Percentiles rank a stretch among this genome's conserved stretches.
Evolutionary conservation across 1,140 invertebrate genomes (phyloP).

Genomic region (Drosophila carrolli): DNA sequence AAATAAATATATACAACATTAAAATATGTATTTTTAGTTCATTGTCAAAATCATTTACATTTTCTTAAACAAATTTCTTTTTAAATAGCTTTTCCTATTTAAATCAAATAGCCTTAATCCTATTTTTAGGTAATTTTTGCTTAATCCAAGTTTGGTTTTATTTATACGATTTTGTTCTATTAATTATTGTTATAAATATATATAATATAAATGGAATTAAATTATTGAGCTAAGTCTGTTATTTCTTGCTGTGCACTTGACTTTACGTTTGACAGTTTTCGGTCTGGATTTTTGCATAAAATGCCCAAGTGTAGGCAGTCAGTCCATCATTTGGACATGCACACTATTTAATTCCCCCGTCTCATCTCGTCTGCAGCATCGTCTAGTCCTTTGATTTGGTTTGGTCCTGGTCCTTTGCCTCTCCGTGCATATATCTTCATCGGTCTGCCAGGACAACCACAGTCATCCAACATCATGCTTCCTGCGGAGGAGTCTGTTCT

Average conservation of each 20-base stretch:
- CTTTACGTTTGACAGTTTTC: constrained; percentile 23
- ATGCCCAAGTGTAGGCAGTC: constrained; percentile 23
- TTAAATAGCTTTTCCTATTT: too few species aligned
- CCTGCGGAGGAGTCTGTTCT: constrained; percentile 39
- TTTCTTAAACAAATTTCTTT: too few species aligned
- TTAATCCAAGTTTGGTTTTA: too few species aligned
- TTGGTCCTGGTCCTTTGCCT: constrained; percentile 4
- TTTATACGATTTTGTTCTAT: too few species aligned
- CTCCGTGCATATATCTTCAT: not conserved
- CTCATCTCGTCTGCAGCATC: constrained; percentile 25
- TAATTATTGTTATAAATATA: too few species aligned
- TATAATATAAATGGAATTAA: too few species aligned
- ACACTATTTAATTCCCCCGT: constrained; percentile 33
- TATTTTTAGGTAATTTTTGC: too few species aligned
- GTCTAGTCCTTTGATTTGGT: constrained; percentile 28
- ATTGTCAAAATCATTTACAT: too few species aligned
- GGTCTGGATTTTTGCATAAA: constrained; percentile 49
- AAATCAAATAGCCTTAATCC: too few species aligned
- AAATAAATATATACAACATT: too few species aligned
- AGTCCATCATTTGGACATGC: constrained; percentile 59
- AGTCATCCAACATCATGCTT: constrained; percentile 38
- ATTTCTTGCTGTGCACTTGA: constrained; percentile 2
- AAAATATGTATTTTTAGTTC: too few species aligned
- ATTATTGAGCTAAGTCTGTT: not conserved
- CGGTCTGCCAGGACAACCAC: constrained; percentile 27